A percentile compares a stretch with the other conserved stretches of the same genome.
Evolutionary conservation across 2,797 vertebrate genomes (phyloP).

Genomic region (Leptodactylus fallax): DNA sequence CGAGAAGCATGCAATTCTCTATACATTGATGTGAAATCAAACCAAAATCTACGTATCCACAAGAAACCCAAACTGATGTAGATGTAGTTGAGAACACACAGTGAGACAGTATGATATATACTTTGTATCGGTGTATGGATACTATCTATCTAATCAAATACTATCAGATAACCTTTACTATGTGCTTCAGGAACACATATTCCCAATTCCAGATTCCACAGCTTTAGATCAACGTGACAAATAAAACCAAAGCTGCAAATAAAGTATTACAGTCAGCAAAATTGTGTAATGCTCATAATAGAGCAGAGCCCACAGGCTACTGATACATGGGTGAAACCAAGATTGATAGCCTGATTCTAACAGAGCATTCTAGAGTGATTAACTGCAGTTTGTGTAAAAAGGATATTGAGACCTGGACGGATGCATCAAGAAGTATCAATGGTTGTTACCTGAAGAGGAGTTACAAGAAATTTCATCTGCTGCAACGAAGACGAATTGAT

Average conservation of each 20-base stretch:
- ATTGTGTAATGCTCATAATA: slow-evolving; percentile 67
- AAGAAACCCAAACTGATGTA: slow-evolving; percentile 9
- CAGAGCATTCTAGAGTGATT: slow-evolving; percentile 74
- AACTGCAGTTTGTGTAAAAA: slow-evolving; percentile 80
- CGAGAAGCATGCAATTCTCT: slow-evolving; percentile 43
- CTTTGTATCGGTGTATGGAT: neutral
- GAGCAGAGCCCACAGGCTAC: slow-evolving; percentile 69
- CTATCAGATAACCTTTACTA: neutral
- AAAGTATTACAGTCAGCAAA: slow-evolving; percentile 74
- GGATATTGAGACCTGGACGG: slow-evolving; percentile 82
- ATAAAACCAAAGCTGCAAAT: slow-evolving; percentile 70
- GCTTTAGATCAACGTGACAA: slow-evolving; percentile 68
- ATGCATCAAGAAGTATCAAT: slow-evolving; percentile 88
- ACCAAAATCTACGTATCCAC: slow-evolving; percentile 5
- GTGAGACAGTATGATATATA: slow-evolving; percentile 22
- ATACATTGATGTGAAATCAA: slow-evolving; percentile 38
- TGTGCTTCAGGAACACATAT: slow-evolving; percentile 14
- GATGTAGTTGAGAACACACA: slow-evolving; percentile 39
- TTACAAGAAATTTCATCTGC: slow-evolving; percentile 97
- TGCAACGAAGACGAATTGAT: slow-evolving; percentile 96
- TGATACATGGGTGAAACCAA: slow-evolving; percentile 69
- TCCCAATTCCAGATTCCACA: slow-evolving; percentile 64
- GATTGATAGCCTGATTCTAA: slow-evolving; percentile 68
- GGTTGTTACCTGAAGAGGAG: slow-evolving; percentile 94
- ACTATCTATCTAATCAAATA: slow-evolving; percentile 16